Evolutionary conservation across 2,797 vertebrate genomes (phyloP), one percentile per base, ranked within the genome.

Genomic region (Poecilia velifera): DNA sequence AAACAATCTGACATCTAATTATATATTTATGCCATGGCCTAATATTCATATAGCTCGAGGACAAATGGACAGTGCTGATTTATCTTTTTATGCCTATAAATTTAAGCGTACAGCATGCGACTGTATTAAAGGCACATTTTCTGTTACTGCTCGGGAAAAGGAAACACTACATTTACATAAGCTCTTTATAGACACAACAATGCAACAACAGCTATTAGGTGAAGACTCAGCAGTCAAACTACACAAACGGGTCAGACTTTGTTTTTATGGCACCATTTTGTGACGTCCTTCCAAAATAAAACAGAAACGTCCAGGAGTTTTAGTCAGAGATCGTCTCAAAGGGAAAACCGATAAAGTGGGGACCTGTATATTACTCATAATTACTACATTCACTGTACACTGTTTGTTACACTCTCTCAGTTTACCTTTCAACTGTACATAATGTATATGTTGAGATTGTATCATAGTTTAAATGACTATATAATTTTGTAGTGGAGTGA

Each of bases 401-500:
- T 81, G 81, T 93, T 71, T 43, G 68, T 46, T 93, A 81, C 86
- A 89, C 90, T 86, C 77, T 57, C 73, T 82, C 72, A 66, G 85
- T 86, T 88, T 78, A 47, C 88, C 78, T 88, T 78, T 75, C 81
- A 90, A 84, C 81, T 96, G 95, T 96, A 96, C 85, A 95, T 94
- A 92, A 82, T 96, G 94, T 96, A 96, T 91, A 96, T 96, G 92
- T 94, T 89, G 83, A 93, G 84, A 92, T 85, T 96, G 95, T 96
- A 96, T 92, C 76, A 95, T 95, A 96, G 93, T 87, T 93, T 72
- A 95, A 76, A 95, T 90, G 87, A 90, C 80, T 92, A 74, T 94
- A 92, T 94, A 91, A 87, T 94, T 96, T 96, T 96, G 95, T 96
- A 96, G 95, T 96, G 94, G 90, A 93, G 93, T 96, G 89, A 93